Evolutionary conservation across 64 coral and sea anemone species (phyloP).

Genomic region (Actinia tenebrosa): DNA sequence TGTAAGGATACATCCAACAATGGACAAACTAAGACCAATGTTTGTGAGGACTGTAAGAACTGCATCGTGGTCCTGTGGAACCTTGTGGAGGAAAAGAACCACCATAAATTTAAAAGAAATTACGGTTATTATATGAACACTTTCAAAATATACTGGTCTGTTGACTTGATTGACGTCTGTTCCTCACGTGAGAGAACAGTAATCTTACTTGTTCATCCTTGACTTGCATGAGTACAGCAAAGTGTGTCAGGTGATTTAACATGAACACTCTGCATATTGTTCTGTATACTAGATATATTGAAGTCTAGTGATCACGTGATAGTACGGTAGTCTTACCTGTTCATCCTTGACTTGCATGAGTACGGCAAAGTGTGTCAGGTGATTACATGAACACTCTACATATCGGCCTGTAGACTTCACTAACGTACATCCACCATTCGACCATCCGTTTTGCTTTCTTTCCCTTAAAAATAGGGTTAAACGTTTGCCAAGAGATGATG

Average conservation of each 20-base stretch:
- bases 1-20: constrained; percentile 30
- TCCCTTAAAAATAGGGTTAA: too few relatives aligned
- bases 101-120: too few relatives aligned
- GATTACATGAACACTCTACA: constrained; percentile 39
- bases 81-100: not conserved
- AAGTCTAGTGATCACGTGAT: not conserved
- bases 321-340: not conserved
- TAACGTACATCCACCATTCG: too few relatives aligned
- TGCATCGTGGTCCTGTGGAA: not conserved
- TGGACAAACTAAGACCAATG: constrained; percentile 27
- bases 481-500: too few relatives aligned
- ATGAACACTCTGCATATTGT: constrained; percentile 11
- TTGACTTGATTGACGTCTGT: too few relatives aligned
- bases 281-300: not conserved
- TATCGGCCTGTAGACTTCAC: not conserved
- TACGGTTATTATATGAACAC: not conserved
- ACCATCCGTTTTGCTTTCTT: too few relatives aligned
- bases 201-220: not conserved
- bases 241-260: constrained; percentile 48
- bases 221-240: not conserved
- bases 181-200: too few relatives aligned
- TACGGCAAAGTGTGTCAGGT: constrained; percentile 49
- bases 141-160: too few relatives aligned
- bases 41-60: constrained; percentile 19
- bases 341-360: constrained; percentile 23